A percentile compares a stretch with the other conserved stretches of the same genome.
Evolutionary conservation across 2,888 invertebrate genomes (phyloP).

Genomic region (Eilema depressum): DNA sequence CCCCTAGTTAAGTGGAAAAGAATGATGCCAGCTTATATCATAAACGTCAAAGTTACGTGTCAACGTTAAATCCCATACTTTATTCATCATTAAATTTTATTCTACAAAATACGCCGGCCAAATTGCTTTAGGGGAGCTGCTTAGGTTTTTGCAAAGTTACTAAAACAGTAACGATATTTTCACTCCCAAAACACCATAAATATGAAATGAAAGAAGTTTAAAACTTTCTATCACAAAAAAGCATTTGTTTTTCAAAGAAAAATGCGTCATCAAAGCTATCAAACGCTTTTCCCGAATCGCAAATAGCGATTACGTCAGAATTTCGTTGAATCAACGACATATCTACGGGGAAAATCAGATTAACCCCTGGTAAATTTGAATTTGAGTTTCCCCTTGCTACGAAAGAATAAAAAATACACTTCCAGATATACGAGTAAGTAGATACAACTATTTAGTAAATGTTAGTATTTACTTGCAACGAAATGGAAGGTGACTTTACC

Average conservation of each 20-base stretch:
- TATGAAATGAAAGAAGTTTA: not conserved
- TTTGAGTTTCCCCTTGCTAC: not conserved
- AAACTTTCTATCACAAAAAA: not conserved
- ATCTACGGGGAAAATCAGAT: not conserved
- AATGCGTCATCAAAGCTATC: not conserved
- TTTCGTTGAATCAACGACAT: not conserved
- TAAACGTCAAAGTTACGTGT: too few species aligned
- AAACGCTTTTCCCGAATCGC: conserved; percentile 1
- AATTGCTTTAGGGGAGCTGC: too few species aligned
- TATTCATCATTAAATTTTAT: too few species aligned
- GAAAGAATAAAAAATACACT: not conserved
- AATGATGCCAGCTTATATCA: too few species aligned
- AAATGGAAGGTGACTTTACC: not conserved
- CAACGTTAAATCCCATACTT: too few species aligned
- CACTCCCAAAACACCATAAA: not conserved
- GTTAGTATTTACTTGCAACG: not conserved
- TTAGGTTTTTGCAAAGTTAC: not conserved
- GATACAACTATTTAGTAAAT: not conserved
- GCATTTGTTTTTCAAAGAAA: not conserved
- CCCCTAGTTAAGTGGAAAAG: too few species aligned
- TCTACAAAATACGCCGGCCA: too few species aligned
- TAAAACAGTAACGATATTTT: not conserved
- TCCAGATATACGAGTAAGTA: not conserved
- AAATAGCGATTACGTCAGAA: not conserved
- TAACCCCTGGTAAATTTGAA: too few species aligned